Conservation (phyloP, 64 coral and sea anemone genomes). For the Catalaphyllia jardinei region DNA sequence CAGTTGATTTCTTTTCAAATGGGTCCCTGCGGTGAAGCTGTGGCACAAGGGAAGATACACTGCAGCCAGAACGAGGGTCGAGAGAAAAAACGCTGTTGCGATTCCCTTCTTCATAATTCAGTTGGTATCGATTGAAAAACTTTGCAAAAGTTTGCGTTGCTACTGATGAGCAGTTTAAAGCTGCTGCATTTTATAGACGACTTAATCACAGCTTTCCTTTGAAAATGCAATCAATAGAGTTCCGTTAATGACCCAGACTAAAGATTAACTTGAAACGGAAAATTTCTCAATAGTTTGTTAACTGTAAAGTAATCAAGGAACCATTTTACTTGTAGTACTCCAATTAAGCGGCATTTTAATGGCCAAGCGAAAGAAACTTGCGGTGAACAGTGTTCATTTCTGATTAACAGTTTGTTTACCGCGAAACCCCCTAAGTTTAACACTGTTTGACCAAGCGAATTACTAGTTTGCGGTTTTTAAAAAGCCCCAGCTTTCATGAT, state of each 20-base stretch:
- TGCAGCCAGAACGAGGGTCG: neutral
- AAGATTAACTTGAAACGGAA: neutral
- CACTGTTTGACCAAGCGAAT: too few species aligned
- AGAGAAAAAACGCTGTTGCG: neutral
- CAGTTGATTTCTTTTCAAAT: neutral
- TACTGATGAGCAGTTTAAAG: neutral
- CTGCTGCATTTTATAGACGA: neutral
- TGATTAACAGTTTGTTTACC: too few species aligned
- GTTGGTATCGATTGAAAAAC: too few species aligned
- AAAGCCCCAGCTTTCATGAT: too few species aligned
- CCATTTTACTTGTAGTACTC: neutral
- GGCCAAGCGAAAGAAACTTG: neutral
- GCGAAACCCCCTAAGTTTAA: too few species aligned
- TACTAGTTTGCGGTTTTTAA: too few species aligned
- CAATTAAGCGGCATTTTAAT: neutral
- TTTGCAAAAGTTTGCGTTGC: too few species aligned
- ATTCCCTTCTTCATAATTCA: neutral
- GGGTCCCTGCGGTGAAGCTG: neutral
- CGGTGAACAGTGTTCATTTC: too few species aligned
- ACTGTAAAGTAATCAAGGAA: neutral
- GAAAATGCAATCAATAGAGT: neutral
- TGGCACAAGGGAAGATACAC: constrained; percentile 8
- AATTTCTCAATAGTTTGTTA: neutral
- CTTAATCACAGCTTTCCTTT: neutral
- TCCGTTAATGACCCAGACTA: neutral